phyloP scores from a whole-genome alignment of 2,797 vertebrate genomes.

The Stomatorhinus walkeri region DNA sequence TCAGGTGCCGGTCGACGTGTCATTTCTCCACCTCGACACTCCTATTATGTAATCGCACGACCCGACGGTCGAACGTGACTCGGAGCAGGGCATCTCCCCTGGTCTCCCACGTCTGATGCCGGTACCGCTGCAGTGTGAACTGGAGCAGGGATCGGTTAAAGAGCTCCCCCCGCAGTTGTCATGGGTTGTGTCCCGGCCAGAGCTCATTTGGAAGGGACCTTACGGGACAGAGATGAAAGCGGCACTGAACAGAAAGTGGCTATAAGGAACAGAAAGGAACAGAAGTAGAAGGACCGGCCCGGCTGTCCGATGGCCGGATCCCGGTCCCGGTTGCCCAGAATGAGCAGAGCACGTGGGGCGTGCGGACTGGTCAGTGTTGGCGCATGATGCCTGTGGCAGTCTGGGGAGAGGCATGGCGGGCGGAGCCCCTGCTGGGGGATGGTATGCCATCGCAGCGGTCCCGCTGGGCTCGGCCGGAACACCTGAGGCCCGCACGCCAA shows the following conservation, averaged over 20 bases:
- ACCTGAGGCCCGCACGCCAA: conserved; percentile 46
- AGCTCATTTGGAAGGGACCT: background rate
- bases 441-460: conserved; percentile 39
- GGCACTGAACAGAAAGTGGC: background rate
- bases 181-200: background rate
- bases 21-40: conserved; percentile 35
- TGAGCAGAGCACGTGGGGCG: conserved; percentile 33
- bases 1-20: conserved; percentile 43
- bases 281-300: background rate
- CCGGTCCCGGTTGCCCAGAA: background rate
- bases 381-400: conserved; percentile 35
- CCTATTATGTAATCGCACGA: conserved; percentile 54
- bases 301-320: background rate
- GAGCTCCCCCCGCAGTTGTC: background rate
- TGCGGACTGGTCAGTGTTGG: conserved; percentile 39
- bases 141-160: background rate
- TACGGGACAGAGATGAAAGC: background rate
- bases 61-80: conserved; percentile 28
- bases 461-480: conserved; percentile 38
- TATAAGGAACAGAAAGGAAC: background rate
- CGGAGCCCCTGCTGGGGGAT: conserved; percentile 41
- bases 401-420: conserved; percentile 43
- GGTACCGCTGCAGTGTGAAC: background rate
- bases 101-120: background rate
- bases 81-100: background rate